A percentile compares a stretch with the other conserved stretches of the same genome.
These are phyloP conservation scores for Pachyseris speciosa DNA, from an alignment of 64 coral and sea anemone genomes.

Conservation along the genomic window DNA sequence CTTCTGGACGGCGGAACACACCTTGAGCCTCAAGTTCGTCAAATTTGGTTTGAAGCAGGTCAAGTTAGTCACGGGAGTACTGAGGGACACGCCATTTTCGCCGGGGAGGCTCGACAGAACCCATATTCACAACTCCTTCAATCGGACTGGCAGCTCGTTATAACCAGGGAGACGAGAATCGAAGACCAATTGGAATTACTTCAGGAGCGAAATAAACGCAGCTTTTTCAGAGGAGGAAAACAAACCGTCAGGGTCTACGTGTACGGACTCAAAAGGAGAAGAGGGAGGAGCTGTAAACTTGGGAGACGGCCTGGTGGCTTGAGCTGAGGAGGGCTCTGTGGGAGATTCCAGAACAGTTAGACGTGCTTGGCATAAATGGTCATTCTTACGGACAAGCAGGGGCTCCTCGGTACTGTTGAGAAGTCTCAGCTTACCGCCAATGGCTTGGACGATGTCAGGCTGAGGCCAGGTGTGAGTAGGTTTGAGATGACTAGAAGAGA, in stretches of 20 bases:
- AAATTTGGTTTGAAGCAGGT: conserved; percentile 31
- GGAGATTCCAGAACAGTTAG: background rate
- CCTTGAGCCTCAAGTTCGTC: background rate
- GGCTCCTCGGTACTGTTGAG: conserved; percentile 21
- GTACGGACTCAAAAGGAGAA: background rate
- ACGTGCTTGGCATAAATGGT: conserved; percentile 55
- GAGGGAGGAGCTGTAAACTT: background rate
- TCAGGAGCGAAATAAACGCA: background rate
- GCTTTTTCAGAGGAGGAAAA: background rate
- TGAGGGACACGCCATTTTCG: conserved; percentile 23
- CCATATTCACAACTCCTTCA: conserved; percentile 35
- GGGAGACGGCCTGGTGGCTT: background rate
- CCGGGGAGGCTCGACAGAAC: conserved; percentile 17
- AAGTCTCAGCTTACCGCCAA: conserved; percentile 51
- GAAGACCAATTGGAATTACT: conserved; percentile 36
- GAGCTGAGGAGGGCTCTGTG: background rate
- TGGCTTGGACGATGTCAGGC: conserved; percentile 32
- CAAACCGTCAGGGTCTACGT: conserved; percentile 10
- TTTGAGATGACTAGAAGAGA: conserved; percentile 23
- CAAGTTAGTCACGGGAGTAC: conserved; percentile 29
- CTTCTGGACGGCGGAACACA: conserved; percentile 10
- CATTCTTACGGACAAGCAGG: background rate
- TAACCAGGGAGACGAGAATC: conserved; percentile 14
- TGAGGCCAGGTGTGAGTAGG: conserved; percentile 42
- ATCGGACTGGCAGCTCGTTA: conserved; percentile 38